These are phyloP conservation scores for Chelmon rostratus DNA, from an alignment of 2,797 vertebrate genomes.

Conservation along the genomic window DNA sequence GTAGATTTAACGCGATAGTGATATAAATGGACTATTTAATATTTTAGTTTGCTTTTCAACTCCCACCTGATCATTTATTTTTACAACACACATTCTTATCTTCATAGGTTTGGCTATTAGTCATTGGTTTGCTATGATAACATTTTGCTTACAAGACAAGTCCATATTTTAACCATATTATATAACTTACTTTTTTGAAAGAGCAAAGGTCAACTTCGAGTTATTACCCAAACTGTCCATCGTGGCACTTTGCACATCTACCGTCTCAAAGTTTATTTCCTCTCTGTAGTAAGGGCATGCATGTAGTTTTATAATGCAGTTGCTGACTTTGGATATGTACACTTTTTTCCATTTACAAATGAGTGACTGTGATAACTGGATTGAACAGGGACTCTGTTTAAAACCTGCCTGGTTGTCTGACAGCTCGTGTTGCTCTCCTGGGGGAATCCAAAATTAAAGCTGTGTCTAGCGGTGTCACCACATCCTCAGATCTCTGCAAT, in stretches of 20 bases:
- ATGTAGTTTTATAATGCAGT: neutral
- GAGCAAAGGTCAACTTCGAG: neutral
- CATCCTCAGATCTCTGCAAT: conserved; percentile 29
- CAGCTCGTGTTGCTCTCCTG: conserved; percentile 14
- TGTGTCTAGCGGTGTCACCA: neutral
- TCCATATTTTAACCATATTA: neutral
- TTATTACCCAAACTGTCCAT: neutral
- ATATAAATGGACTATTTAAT: conserved; percentile 1
- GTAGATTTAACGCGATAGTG: neutral
- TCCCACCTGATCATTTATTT: neutral
- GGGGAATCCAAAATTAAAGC: conserved; percentile 29
- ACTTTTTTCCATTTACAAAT: conserved; percentile 4
- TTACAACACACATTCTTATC: neutral
- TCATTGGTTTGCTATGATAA: neutral
- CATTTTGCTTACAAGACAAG: neutral
- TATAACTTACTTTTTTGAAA: neutral
- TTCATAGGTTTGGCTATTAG: neutral
- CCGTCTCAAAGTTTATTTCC: neutral
- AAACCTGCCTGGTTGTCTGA: conserved; percentile 22
- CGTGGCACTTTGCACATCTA: neutral
- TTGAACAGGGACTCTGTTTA: conserved; percentile 16
- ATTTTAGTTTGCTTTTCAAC: neutral
- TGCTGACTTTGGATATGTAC: neutral
- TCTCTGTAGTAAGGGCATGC: neutral
- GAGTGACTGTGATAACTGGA: conserved; percentile 13